phyloP scores from a whole-genome alignment of 1,140 invertebrate species.

The Lepidurus arcticus region DNA sequence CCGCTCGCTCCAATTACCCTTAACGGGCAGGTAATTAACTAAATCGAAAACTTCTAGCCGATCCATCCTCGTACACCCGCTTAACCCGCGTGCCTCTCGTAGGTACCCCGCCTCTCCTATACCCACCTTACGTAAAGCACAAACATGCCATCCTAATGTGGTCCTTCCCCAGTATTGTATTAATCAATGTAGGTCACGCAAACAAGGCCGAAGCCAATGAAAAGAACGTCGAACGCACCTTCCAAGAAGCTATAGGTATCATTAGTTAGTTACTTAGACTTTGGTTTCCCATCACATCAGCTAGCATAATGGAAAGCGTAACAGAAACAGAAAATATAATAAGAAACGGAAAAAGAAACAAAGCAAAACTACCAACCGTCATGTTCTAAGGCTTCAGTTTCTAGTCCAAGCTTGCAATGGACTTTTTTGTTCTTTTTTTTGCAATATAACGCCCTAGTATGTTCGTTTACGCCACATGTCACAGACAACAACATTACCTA shows the following conservation, averaged over 20 bases:
- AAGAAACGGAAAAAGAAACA: neutral
- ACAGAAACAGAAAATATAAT: too few relatives aligned
- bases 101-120: neutral
- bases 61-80: neutral
- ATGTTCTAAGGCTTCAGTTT: conserved; percentile 1
- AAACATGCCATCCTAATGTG: neutral
- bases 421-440: neutral
- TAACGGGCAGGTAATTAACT: conserved; percentile 6
- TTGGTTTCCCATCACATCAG: neutral
- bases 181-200: conserved; percentile 14
- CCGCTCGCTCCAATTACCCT: conserved; percentile 3
- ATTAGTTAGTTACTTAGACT: neutral
- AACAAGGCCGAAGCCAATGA: neutral
- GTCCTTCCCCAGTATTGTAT: neutral
- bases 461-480: neutral
- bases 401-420: neutral
- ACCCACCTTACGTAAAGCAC: neutral
- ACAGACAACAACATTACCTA: neutral
- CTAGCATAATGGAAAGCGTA: neutral
- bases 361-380: neutral
- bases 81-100: neutral
- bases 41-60: neutral
- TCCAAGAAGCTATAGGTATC: neutral
- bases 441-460: neutral
- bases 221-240: conserved; percentile 7